Percentiles rank a stretch among this genome's conserved stretches.
Conservation (phyloP, 1,140 invertebrate species). For the Mizuhopecten yessoensis region DNA sequence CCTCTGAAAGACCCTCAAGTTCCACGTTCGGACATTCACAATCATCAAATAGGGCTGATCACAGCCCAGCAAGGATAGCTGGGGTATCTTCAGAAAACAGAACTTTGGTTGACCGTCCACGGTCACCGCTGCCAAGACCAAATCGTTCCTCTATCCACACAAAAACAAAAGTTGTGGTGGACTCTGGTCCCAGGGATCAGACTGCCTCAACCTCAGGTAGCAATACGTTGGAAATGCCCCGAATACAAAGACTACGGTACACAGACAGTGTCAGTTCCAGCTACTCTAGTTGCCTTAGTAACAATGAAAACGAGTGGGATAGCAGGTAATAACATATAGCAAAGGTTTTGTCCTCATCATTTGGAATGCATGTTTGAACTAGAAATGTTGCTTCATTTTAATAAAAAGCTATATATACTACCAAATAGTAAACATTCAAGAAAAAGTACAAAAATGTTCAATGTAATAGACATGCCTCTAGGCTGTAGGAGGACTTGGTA, state of each 20-base stretch:
- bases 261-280: slow-evolving; percentile 72
- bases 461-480: no score
- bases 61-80: not conserved
- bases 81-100: not conserved
- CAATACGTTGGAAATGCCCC: not conserved
- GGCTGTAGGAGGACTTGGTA: no score
- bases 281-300: slow-evolving; percentile 80
- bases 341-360: no score
- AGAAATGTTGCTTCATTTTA: no score
- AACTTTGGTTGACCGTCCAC: not conserved
- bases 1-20: not conserved
- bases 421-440: no score
- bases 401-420: no score
- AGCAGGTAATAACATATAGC: not conserved
- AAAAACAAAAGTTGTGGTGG: not conserved
- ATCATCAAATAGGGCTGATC: not conserved
- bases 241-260: slow-evolving; percentile 61
- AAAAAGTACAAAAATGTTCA: no score
- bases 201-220: not conserved
- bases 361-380: no score
- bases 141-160: not conserved
- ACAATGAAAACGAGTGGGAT: slow-evolving; percentile 60
- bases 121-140: not conserved
- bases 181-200: not conserved
- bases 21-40: not conserved